Evolutionary conservation across 1,140 invertebrate genomes (phyloP).

Genomic region (Thaumatotibia leucotreta): DNA sequence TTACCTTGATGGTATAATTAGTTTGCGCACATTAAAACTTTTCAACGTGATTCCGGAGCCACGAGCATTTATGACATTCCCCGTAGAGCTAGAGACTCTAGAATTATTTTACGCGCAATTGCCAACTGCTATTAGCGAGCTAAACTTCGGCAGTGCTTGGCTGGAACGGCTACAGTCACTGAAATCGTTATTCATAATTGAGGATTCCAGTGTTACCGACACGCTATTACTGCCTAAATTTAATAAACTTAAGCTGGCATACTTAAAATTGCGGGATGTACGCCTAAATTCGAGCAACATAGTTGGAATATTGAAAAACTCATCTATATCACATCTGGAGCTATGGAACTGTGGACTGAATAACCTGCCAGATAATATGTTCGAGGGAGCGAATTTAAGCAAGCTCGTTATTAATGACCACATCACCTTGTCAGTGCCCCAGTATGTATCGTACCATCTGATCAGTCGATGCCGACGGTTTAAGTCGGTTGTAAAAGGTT

Average conservation of each 20-base stretch:
- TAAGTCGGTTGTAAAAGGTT: too few species aligned
- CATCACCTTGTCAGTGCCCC: background rate
- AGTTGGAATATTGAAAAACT: background rate
- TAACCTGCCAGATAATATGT: background rate
- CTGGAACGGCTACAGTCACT: background rate
- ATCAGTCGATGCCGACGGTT: too few species aligned
- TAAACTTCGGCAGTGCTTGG: background rate
- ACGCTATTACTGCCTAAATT: background rate
- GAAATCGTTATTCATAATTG: background rate
- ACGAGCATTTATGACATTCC: background rate
- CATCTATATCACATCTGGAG: background rate
- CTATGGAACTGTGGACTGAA: background rate
- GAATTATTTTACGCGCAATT: background rate
- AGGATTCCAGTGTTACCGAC: background rate
- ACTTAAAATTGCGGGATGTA: background rate
- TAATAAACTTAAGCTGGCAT: background rate
- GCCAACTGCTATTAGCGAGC: background rate
- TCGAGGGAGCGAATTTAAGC: background rate
- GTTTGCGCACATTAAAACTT: background rate
- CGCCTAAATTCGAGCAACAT: background rate
- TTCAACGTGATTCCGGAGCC: background rate
- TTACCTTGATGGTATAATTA: background rate
- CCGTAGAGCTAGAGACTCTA: background rate
- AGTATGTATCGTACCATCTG: too few species aligned
- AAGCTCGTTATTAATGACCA: background rate